These are phyloP conservation scores for Psylliodes chrysocephalus DNA, from an alignment of 2,888 invertebrate species.

Conservation along the genomic window DNA sequence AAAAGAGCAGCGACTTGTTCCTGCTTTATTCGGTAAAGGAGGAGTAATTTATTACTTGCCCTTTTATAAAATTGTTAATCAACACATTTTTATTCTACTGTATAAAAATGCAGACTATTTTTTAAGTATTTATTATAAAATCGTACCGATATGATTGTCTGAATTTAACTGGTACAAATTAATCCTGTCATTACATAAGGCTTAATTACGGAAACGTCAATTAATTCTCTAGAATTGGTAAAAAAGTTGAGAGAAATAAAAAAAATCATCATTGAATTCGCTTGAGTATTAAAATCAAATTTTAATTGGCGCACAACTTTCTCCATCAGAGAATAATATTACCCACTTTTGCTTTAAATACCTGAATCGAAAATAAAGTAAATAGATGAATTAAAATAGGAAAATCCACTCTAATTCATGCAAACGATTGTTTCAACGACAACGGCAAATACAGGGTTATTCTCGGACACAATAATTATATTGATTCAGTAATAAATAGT, in stretches of 20 bases:
- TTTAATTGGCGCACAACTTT: conserved; percentile 20
- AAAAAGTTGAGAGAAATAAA: not conserved
- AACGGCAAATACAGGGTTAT: too few relatives aligned
- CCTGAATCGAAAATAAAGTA: conserved; percentile 2
- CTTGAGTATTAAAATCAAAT: conserved; percentile 1
- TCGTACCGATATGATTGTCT: not conserved
- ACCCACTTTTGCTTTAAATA: conserved; percentile 2
- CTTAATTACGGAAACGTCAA: conserved; percentile 4
- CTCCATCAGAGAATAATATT: conserved; percentile 5
- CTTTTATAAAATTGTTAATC: too few relatives aligned
- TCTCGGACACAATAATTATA: too few relatives aligned
- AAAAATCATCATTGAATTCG: not conserved
- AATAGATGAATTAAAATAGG: not conserved
- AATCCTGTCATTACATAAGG: not conserved
- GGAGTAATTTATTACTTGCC: too few relatives aligned
- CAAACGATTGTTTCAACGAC: not conserved
- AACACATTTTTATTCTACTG: too few relatives aligned
- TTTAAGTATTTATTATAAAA: not conserved
- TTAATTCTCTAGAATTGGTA: not conserved
- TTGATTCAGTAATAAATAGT: too few relatives aligned
- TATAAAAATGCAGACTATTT: too few relatives aligned
- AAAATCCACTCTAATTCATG: conserved; percentile 5
- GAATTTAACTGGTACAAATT: not conserved
- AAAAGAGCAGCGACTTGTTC: too few relatives aligned
- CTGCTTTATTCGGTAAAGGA: too few relatives aligned